phyloP scores from a whole-genome alignment of 1,140 invertebrate genomes.

The Hormaphis cornu region DNA sequence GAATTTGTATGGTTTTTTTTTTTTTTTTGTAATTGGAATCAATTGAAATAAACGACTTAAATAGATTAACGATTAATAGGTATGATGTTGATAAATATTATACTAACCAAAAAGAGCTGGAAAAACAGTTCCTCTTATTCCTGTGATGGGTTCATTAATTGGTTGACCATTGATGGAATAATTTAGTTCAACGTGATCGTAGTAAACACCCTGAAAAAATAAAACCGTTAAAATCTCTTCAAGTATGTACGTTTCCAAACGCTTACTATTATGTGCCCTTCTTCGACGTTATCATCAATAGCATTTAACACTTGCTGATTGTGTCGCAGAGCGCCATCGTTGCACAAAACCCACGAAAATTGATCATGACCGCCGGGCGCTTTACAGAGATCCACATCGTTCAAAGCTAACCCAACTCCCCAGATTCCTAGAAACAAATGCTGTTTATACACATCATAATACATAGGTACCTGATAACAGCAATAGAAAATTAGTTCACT shows the following conservation, averaged over 20 bases:
- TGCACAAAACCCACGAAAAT: conserved; percentile 87
- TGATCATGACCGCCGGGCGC: conserved; percentile 73
- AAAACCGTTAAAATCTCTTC: conserved; percentile 36
- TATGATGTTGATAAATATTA: not conserved
- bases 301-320: conserved; percentile 70
- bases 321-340: conserved; percentile 77
- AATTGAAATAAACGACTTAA: too few species aligned
- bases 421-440: conserved; percentile 55
- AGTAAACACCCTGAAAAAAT: conserved; percentile 72
- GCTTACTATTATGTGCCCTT: conserved; percentile 86
- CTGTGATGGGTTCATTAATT: conserved; percentile 72
- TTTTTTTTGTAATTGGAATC: too few species aligned
- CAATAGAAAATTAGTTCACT: conserved; percentile 11
- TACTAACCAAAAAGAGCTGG: conserved; percentile 84
- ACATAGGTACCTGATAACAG: not conserved
- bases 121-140: conserved; percentile 82
- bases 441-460: not conserved
- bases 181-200: conserved; percentile 93
- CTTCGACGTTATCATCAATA: conserved; percentile 58
- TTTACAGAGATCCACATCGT: conserved; percentile 74
- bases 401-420: conserved; percentile 86
- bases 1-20: too few species aligned
- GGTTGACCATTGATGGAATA: conserved; percentile 90
- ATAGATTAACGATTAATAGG: too few species aligned
- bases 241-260: not conserved